Conservation (phyloP, 1,140 invertebrate genomes). For the Apocrypta bakeri region DNA sequence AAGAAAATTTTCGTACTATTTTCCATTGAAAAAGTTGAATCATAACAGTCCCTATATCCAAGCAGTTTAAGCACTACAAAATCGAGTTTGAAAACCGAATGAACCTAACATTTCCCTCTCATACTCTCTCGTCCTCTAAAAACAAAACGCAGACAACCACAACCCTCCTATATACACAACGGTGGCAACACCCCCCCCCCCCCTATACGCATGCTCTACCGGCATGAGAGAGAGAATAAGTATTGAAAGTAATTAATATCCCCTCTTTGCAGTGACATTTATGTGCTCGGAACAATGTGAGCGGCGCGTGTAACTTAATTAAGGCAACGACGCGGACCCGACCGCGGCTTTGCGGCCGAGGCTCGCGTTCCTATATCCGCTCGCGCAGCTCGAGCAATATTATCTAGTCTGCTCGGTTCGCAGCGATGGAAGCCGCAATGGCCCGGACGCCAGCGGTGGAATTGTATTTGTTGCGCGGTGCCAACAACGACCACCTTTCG, state of each 20-base stretch:
- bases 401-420: conserved; percentile 68
- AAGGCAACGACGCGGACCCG: conserved; percentile 73
- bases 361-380: background rate
- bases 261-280: conserved; percentile 69
- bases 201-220: no score
- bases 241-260: conserved; percentile 73
- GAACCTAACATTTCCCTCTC: background rate
- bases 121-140: background rate
- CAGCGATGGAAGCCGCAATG: conserved; percentile 64
- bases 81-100: background rate
- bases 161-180: background rate
- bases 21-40: background rate
- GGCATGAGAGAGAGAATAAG: conserved; percentile 32
- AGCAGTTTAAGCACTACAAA: background rate
- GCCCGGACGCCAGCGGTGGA: conserved; percentile 55
- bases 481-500: conserved; percentile 57
- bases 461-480: conserved; percentile 70
- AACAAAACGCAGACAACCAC: background rate
- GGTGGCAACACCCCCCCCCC: no score
- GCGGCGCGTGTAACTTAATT: conserved; percentile 74
- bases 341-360: conserved; percentile 70
- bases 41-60: background rate
- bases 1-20: background rate
- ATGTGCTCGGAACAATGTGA: conserved; percentile 70
- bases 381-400: conserved; percentile 62